Evolutionary conservation across 2,113 vertebrate genomes (phyloP), one percentile per base, ranked within the genome.

Genomic region (Centropus unirufus): DNA sequence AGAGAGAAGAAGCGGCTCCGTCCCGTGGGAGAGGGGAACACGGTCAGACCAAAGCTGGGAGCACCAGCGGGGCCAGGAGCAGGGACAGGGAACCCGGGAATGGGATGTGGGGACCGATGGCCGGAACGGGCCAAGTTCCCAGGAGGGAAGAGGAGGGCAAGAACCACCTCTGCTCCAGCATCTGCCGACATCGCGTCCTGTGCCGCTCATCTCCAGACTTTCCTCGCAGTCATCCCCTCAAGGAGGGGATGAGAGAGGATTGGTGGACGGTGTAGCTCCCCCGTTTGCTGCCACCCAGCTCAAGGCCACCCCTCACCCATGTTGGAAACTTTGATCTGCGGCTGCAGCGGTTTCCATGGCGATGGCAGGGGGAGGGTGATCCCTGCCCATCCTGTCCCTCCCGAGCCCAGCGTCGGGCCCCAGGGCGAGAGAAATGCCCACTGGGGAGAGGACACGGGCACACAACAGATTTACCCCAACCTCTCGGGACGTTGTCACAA

Each of bases 311-410:
- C 17, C 16, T 11, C 3, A 2, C 14, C 66, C 6, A 0, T 39
- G 40, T 30, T 27, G 16, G 44, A 46, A 46, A 46, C 44, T 46
- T 46, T 15, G 14, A 46, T 46, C 19, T 15, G 44, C 17, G 19
- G 44, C 44, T 46, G 44, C 74, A 26, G 82, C 83, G 9, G 92
- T 94, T 95, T 75, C 94, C 92, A 93, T 94, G 94, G 90, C 74
- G 32, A 94, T 46, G 73, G 29, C 81, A 52, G 58, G 12, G 22
- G 88, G 40, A 87, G 40, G 74, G 47, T 52, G 93, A 54, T 75
- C 83, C 75, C 54, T 14, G 34, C 15, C 47, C 47, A 47, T 20
- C 47, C 47, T 22, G 22, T 8, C 21, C 47, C 47, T 22, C 46
- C 17, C 46, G 46, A 46, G 46, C 46, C 47, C 47, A 22, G 47